phyloP scores from a whole-genome alignment of 1,140 invertebrate genomes.

The Meloidogyne chitwoodi region DNA sequence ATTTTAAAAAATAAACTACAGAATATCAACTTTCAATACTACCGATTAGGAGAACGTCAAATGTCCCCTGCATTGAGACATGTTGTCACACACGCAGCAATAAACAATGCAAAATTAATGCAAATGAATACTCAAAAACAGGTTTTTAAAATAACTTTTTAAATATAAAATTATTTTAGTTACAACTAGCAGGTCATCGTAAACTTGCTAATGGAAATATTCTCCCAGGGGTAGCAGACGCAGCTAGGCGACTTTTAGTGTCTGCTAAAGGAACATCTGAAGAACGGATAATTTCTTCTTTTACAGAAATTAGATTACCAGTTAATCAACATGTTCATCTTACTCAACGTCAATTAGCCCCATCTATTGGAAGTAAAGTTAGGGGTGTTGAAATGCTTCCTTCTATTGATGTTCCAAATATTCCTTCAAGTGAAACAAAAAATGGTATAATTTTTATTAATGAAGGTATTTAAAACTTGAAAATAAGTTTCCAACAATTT shows the following conservation, averaged over 20 bases:
- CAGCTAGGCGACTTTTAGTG: not conserved
- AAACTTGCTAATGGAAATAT: not conserved
- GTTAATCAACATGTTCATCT: conserved; percentile 35
- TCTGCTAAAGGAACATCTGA: not conserved
- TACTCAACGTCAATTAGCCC: conserved; percentile 31
- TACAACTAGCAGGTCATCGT: not conserved
- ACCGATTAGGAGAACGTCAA: not conserved
- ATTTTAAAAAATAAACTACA: not conserved
- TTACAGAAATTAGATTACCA: conserved; percentile 10
- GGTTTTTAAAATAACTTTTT: not conserved
- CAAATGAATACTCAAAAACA: conserved; percentile 2
- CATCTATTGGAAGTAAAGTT: conserved; percentile 26
- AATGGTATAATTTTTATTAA: not conserved
- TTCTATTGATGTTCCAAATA: conserved; percentile 41
- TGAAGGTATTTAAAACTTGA: not conserved
- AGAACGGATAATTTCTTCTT: not conserved
- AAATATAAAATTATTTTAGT: not conserved
- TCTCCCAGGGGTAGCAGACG: not conserved
- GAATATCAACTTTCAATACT: conserved; percentile 1
- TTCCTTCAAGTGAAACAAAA: conserved; percentile 12
- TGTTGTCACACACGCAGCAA: conserved; percentile 7
- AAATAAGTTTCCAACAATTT: too few relatives aligned
- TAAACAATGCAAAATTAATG: conserved; percentile 17
- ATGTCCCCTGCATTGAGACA: not conserved
- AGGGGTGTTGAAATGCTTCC: conserved; percentile 39